Percentiles rank a stretch among this genome's conserved stretches.
Evolutionary conservation across 92 coral and sea anemone species (phyloP).

Genomic region (Palythoa heliodiscus): DNA sequence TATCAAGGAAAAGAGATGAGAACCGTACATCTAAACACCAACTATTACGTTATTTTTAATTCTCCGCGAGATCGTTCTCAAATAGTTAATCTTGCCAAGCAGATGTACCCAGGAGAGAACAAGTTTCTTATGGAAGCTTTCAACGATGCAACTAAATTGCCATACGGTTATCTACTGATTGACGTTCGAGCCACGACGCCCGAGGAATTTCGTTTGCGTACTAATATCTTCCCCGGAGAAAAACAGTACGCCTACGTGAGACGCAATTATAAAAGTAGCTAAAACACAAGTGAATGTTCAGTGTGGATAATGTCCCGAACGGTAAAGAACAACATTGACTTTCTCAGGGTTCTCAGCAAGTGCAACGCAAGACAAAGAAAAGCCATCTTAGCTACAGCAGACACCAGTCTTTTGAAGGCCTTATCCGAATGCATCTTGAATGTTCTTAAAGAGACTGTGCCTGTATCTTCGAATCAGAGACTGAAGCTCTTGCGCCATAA

Average conservation of each 20-base stretch:
- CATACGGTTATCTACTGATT: slow-evolving; percentile 50
- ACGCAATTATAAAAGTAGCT: neutral
- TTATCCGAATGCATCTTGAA: slow-evolving; percentile 12
- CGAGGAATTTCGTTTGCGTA: slow-evolving; percentile 23
- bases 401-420: neutral
- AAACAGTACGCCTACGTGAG: neutral
- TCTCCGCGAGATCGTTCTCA: slow-evolving; percentile 63
- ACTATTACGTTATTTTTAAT: slow-evolving; percentile 37
- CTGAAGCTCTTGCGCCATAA: slow-evolving; percentile 1
- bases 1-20: neutral
- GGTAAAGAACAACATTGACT: slow-evolving; percentile 17
- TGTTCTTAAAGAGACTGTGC: slow-evolving; percentile 5
- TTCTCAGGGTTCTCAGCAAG: slow-evolving; percentile 5
- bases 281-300: neutral
- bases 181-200: slow-evolving; percentile 63
- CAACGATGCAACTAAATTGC: slow-evolving; percentile 46
- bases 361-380: slow-evolving; percentile 10
- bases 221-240: neutral
- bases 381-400: neutral
- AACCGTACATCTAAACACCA: slow-evolving; percentile 5
- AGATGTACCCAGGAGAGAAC: slow-evolving; percentile 41
- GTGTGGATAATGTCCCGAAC: neutral
- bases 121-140: slow-evolving; percentile 52
- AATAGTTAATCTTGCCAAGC: slow-evolving; percentile 46
- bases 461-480: neutral